Conservation (phyloP, 2,113 vertebrate genomes). For the Capreolus pygargus region DNA sequence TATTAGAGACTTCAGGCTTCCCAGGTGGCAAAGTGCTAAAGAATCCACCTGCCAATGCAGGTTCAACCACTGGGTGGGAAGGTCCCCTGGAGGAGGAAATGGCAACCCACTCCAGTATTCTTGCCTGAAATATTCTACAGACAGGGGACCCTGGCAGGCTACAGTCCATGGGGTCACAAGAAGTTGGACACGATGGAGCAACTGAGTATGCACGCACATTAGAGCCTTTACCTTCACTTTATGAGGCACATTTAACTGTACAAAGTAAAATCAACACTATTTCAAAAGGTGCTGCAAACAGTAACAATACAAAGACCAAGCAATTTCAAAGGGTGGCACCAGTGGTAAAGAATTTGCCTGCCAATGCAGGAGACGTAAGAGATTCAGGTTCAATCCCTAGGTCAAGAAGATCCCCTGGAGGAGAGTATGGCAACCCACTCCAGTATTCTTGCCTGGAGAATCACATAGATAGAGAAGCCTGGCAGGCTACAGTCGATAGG, state of each 20-base stretch:
- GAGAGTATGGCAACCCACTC: background rate
- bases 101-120: background rate
- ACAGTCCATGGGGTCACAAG: background rate
- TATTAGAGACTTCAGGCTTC: background rate
- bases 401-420: background rate
- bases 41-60: background rate
- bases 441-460: background rate
- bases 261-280: background rate
- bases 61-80: background rate
- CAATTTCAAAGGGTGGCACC: background rate
- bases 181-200: background rate
- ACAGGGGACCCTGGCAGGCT: background rate
- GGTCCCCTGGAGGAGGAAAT: background rate
- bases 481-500: background rate
- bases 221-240: background rate
- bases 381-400: background rate
- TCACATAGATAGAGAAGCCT: background rate
- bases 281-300: conserved; percentile 16
- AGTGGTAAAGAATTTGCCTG: background rate
- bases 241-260: background rate
- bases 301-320: background rate
- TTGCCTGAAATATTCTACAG: background rate
- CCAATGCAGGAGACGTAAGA: background rate
- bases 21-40: background rate
- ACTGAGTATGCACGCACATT: background rate